A percentile compares a stretch with the other conserved stretches of the same genome.
Evolutionary conservation across 2,797 vertebrate species (phyloP).

Genomic region (Etheostoma perlongum): DNA sequence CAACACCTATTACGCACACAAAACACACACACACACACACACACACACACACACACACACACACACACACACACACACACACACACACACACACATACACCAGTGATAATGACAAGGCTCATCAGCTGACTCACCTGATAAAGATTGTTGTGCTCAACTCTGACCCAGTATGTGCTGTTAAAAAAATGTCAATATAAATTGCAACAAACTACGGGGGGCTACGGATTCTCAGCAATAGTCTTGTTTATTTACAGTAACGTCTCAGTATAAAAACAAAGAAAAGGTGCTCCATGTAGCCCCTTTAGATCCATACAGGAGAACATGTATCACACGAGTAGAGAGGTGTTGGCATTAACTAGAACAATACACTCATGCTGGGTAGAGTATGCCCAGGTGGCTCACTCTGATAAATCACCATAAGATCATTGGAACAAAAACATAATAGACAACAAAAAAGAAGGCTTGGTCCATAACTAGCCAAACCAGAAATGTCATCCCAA

Average conservation of each 20-base stretch:
- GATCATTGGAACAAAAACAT: slow-evolving; percentile 31
- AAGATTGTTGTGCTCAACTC: slow-evolving; percentile 30
- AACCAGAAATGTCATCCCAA: slow-evolving; percentile 54
- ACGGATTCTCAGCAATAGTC: neutral
- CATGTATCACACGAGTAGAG: neutral
- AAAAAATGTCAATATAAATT: neutral
- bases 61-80: neutral
- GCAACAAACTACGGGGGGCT: neutral
- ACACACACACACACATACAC: slow-evolving; percentile 20
- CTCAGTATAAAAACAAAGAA: neutral
- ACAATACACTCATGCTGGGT: slow-evolving; percentile 11
- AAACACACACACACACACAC: slow-evolving; percentile 7
- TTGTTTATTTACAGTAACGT: neutral
- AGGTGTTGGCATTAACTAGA: neutral
- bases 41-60: slow-evolving; percentile 26
- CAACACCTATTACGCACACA: slow-evolving; percentile 7
- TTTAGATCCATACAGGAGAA: slow-evolving; percentile 3
- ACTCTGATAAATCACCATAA: slow-evolving; percentile 37
- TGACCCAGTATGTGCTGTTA: slow-evolving; percentile 12
- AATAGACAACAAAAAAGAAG: slow-evolving; percentile 15
- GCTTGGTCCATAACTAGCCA: slow-evolving; percentile 38
- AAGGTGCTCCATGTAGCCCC: neutral
- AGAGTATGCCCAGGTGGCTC: slow-evolving; percentile 42
- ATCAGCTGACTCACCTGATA: slow-evolving; percentile 50
- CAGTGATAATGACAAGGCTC: slow-evolving; percentile 6